Evolutionary conservation across 2,888 invertebrate genomes (phyloP).

Genomic region (Noctua janthina): DNA sequence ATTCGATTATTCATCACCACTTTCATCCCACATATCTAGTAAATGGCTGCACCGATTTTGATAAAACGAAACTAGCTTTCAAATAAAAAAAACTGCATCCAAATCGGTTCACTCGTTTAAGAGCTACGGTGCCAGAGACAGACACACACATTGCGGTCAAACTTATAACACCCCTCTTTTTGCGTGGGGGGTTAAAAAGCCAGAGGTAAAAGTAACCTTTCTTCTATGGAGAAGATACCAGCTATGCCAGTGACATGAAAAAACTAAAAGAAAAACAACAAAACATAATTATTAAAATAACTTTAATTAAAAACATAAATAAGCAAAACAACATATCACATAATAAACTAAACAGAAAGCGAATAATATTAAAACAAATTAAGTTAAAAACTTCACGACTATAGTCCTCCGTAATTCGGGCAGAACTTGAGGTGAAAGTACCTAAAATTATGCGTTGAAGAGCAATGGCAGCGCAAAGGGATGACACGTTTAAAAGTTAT

Average conservation of each 20-base stretch:
- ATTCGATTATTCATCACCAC: no score
- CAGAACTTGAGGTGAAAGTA: neutral
- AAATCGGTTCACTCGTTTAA: no score
- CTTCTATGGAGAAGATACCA: neutral
- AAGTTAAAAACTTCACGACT: constrained; percentile 42
- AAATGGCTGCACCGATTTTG: no score
- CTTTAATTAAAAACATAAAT: constrained; percentile 59
- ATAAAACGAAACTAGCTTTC: no score
- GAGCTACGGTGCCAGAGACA: no score
- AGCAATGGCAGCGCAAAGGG: neutral
- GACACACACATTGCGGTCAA: no score
- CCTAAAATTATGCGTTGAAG: constrained; percentile 31
- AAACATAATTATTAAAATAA: constrained; percentile 28
- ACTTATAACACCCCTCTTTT: no score
- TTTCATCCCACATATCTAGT: no score
- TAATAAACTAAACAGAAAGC: constrained; percentile 56
- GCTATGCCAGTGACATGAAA: neutral
- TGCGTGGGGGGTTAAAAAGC: no score
- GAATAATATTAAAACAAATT: constrained; percentile 55
- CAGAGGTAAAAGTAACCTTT: neutral
- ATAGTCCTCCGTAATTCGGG: neutral
- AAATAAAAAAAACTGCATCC: no score
- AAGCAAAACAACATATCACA: constrained; percentile 52
- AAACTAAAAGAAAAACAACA: constrained; percentile 28
- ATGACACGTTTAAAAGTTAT: neutral